A percentile compares a stretch with the other conserved stretches of the same genome.
phyloP scores from a whole-genome alignment of 2,113 vertebrate species.

The Xenopus borealis region DNA sequence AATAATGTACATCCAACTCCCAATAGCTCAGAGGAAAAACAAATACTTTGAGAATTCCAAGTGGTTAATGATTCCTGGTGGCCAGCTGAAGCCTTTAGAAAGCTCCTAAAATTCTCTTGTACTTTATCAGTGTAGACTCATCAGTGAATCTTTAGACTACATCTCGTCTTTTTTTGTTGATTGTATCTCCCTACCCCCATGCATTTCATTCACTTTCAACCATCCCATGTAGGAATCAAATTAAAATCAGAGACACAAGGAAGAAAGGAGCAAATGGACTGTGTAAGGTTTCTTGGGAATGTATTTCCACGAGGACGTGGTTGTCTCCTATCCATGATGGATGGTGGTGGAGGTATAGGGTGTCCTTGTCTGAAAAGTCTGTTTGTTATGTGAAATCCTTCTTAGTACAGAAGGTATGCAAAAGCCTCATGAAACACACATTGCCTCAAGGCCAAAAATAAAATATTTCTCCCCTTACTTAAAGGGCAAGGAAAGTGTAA shows the following conservation, averaged over 20 bases:
- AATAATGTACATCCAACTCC: too few species aligned
- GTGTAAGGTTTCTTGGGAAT: conserved; percentile 16
- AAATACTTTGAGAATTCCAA: too few species aligned
- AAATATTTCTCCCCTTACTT: too few species aligned
- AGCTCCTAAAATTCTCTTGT: not conserved
- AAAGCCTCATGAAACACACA: too few species aligned
- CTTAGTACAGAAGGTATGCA: too few species aligned
- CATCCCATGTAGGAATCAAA: not conserved
- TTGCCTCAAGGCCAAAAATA: too few species aligned
- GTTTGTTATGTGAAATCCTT: not conserved
- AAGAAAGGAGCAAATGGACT: not conserved
- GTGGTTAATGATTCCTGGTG: not conserved
- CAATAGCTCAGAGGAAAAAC: too few species aligned
- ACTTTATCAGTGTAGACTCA: not conserved
- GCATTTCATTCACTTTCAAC: not conserved
- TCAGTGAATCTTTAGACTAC: too few species aligned
- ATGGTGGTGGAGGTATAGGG: not conserved
- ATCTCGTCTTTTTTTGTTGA: not conserved
- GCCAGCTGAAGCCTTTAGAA: not conserved
- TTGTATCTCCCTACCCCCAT: not conserved
- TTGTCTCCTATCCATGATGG: conserved; percentile 22
- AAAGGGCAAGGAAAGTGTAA: too few species aligned
- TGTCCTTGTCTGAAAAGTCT: not conserved
- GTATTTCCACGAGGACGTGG: conserved; percentile 20
- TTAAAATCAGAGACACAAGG: not conserved